These are phyloP conservation scores for Typhlichthys eigenmanni DNA, from an alignment of 2,797 vertebrate species.

Conservation along the genomic window DNA sequence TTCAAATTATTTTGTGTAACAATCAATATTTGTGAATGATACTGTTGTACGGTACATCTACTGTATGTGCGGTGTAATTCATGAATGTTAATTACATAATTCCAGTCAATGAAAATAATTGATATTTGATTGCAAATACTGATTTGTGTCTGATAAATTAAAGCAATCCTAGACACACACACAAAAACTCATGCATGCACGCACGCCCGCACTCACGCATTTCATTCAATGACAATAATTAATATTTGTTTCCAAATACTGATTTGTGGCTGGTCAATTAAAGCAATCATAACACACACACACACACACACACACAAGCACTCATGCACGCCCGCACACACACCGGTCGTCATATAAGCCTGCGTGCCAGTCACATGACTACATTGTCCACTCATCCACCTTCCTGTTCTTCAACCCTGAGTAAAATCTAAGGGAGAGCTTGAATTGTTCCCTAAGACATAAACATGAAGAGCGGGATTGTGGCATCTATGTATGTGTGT, in stretches of 20 bases:
- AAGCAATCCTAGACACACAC: no score
- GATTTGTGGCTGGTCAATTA: slow-evolving; percentile 36
- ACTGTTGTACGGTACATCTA: no score
- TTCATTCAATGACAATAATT: no score
- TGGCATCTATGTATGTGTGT: slow-evolving; percentile 46
- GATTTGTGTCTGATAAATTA: slow-evolving; percentile 32
- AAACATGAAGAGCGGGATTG: slow-evolving; percentile 73
- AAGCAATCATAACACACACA: slow-evolving; percentile 42
- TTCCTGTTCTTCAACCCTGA: slow-evolving; percentile 84
- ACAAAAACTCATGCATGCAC: no score
- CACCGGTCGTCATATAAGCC: background rate
- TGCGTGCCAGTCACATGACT: slow-evolving; percentile 41
- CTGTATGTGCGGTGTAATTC: no score
- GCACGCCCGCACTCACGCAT: no score
- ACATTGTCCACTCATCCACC: slow-evolving; percentile 64
- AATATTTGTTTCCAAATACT: slow-evolving; percentile 9
- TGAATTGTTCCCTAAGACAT: slow-evolving; percentile 76
- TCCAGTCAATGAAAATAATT: no score
- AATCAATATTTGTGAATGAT: no score
- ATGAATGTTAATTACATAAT: no score
- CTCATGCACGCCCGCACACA: background rate
- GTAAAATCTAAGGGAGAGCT: slow-evolving; percentile 83
- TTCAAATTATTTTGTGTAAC: no score
- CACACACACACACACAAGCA: slow-evolving; percentile 12
- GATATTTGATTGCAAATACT: slow-evolving; percentile 10